Evolutionary conservation across 2,888 invertebrate genomes (phyloP), one percentile per base, ranked within the genome.

Genomic region (Noctua pronuba): DNA sequence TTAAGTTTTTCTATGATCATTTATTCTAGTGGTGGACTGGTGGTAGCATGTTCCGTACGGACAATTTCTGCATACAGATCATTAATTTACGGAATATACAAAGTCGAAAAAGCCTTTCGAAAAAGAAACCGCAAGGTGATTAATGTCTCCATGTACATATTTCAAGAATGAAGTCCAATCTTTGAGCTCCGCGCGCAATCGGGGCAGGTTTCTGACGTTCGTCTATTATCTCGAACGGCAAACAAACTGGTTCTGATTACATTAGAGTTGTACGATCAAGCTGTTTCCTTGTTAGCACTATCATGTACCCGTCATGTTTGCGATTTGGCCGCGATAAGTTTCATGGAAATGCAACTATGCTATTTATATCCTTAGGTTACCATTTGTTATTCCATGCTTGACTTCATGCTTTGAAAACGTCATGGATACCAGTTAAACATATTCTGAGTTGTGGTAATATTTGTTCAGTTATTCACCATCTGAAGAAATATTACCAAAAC

Each of bases 211-310:
- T 75, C 62, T 73, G 72, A 77, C 77, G 86, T 77, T 66, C 58
- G 28, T n/a, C 66, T 73, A 52, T 73, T 82, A 82, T 85, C 83
- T 70, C 38, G 2, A 71, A 72, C 28, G 7, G 58, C 69, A 81
- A 75, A 85, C 68, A 85, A 76, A 77, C 85, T 70, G 62, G 77
- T 73, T 73, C 49, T 85, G 85, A 84, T 85, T 80, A 75, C 81
- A 69, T 74, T 82, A 67, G 46, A 71, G 44, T 31, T 70, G 58
- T 75, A 44, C 44, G 52, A 74, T 84, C 85, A 24, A 80, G 49
- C 41, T 35, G 67, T 72, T 82, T 80, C 75, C 85, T 82, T 71
- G 85, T 84, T 65, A 82, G 55, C 44, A 55, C 71, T 69, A 55
- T 73, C 65, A 58, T 70, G 71, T 44, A 38, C 18, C 38, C 49